These are phyloP conservation scores for Syritta pipiens DNA, from an alignment of 2,888 invertebrate genomes.

Conservation along the genomic window DNA sequence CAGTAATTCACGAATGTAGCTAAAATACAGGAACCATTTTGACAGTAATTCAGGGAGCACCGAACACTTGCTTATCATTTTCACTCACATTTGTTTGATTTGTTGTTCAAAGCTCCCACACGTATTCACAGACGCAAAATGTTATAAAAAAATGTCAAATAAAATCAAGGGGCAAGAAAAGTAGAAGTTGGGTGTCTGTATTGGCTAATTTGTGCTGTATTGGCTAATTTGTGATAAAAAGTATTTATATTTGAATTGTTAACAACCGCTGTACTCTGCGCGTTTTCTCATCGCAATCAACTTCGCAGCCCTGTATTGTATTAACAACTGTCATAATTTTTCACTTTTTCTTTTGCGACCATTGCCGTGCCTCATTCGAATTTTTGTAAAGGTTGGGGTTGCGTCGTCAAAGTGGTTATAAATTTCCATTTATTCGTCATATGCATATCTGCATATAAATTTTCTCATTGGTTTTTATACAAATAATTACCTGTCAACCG, in stretches of 20 bases:
- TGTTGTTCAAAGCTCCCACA: too few species aligned
- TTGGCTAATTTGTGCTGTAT: too few species aligned
- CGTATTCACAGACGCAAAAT: too few species aligned
- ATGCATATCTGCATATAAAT: background rate
- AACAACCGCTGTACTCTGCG: conserved; percentile 10
- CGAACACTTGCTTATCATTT: too few species aligned
- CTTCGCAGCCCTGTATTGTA: conserved; percentile 15
- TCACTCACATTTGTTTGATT: too few species aligned
- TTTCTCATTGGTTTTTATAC: background rate
- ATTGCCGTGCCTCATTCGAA: conserved; percentile 24
- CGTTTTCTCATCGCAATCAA: background rate
- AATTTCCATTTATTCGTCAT: conserved; percentile 8
- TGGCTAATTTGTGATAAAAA: background rate
- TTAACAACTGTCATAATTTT: conserved; percentile 43
- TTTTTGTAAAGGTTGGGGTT: conserved; percentile 24
- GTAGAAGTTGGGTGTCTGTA: too few species aligned
- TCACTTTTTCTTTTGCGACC: conserved; percentile 16
- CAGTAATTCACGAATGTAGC: too few species aligned
- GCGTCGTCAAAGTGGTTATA: conserved; percentile 2
- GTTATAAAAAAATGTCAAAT: too few species aligned
- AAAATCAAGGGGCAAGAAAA: too few species aligned
- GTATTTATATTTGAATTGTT: background rate
- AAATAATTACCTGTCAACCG: too few species aligned
- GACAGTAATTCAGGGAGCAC: too few species aligned
- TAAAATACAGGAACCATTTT: too few species aligned